Evolutionary conservation across 2,113 vertebrate species (phyloP), one percentile per base, ranked within the genome.

Genomic region (Trogon melanurus): DNA sequence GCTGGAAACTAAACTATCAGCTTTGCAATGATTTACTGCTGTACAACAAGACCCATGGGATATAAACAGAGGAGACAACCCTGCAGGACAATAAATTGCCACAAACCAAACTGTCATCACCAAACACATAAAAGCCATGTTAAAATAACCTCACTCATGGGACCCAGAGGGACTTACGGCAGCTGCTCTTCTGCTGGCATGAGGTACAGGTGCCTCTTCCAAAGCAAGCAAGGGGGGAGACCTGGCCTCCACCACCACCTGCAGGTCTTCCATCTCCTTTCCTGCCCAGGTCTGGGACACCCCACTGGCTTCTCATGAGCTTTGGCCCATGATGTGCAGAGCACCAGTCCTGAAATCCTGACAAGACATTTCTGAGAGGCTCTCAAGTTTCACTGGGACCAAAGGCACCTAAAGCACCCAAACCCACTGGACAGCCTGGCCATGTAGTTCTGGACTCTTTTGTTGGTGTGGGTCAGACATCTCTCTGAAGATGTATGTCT

Each of bases 61-160:
- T 85, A 91, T 30, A 90, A 97, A 94, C 21, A 89, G 81, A 96
- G 79, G 53, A 83, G 75, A 87, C 86, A 94, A 85, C 38, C n/a
- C 86, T 15, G 36, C 82, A 94, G 72, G 84, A 88, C 79, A 83
- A 74, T 96, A 91, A 96, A 96, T 94, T 94, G 81, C 58, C 84
- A 73, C 51, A 62, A 90, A 90, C 75, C 45, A 85, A 96, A 83
- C 13, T 76, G 60, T 90, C 88, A 76, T 76, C 69, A 60, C 18
- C 22, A 80, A 80, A 72, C 0, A 5, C 29, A 30, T 73, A 88
- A 87, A 91, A 89, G 36, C 34, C 47, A 48, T 25, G 41, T 70
- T 89, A 85, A 88, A 93, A 64, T 38, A 38, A 65, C 30, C 26
- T 70, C 0, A 0, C 27, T 85, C 73, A 90, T 65, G 30, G 58